Evolutionary conservation across 1,140 invertebrate genomes (phyloP).

Genomic region (Scaptomyza montana): DNA sequence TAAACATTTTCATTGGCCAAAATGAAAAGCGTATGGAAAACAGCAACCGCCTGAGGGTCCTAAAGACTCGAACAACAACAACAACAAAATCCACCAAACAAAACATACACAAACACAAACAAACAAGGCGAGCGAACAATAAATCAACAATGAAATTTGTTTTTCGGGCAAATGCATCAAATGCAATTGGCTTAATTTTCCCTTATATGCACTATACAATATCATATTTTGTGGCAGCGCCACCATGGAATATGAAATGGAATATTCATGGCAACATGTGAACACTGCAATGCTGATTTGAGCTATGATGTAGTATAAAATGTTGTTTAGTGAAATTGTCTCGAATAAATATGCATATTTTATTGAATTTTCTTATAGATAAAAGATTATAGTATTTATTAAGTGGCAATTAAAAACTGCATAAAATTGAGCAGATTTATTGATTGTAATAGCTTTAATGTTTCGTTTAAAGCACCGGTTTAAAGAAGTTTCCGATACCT

Average conservation of each 20-base stretch:
- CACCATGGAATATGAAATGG: too few relatives aligned
- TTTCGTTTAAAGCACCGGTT: background rate
- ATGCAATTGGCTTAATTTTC: constrained; percentile 59
- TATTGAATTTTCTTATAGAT: too few relatives aligned
- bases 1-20: constrained; percentile 62
- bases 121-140: constrained; percentile 34
- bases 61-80: constrained; percentile 20
- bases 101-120: constrained; percentile 47
- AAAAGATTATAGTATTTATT: background rate
- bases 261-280: constrained; percentile 30
- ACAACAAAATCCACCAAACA: constrained; percentile 16
- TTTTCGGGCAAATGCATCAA: constrained; percentile 57
- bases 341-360: too few relatives aligned
- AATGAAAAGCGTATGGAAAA: constrained; percentile 28
- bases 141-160: constrained; percentile 65
- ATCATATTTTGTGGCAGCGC: constrained; percentile 41
- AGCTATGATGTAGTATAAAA: background rate
- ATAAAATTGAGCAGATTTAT: background rate
- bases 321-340: background rate
- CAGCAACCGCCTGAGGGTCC: constrained; percentile 8
- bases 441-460: background rate
- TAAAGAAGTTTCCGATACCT: background rate
- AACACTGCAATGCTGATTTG: constrained; percentile 13
- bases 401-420: background rate
- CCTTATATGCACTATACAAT: constrained; percentile 20